Conservation (phyloP, 2,113 vertebrate species). For the Melanotaenia duboulayi region DNA sequence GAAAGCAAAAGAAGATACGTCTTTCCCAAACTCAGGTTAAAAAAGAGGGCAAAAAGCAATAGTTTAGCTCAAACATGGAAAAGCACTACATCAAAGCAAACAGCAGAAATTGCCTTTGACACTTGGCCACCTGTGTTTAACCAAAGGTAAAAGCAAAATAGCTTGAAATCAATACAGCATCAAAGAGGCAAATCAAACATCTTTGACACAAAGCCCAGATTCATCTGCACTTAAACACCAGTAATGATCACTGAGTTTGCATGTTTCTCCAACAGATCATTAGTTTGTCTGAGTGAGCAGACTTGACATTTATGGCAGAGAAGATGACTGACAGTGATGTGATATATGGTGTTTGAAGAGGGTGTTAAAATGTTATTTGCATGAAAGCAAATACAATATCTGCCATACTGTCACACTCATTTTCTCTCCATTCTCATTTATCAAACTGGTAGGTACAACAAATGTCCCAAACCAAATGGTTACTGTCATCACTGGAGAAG, state of each 20-base stretch:
- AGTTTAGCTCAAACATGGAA: background rate
- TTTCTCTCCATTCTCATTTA: background rate
- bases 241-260: background rate
- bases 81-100: background rate
- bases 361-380: slow-evolving; percentile 9
- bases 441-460: background rate
- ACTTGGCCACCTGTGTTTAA: background rate
- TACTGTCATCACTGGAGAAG: background rate
- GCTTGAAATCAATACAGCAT: background rate
- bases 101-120: background rate
- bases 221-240: background rate
- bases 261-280: too few relatives aligned
- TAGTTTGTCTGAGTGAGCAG: too few relatives aligned
- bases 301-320: too few relatives aligned
- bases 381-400: background rate
- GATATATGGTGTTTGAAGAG: background rate
- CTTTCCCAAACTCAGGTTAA: background rate
- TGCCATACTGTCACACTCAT: background rate
- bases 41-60: background rate
- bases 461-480: background rate
- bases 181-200: background rate
- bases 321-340: background rate
- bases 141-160: background rate
- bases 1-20: background rate
- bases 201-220: background rate